Conservation (phyloP, 2,797 vertebrate genomes). For the Philypnodon macrostomus region DNA sequence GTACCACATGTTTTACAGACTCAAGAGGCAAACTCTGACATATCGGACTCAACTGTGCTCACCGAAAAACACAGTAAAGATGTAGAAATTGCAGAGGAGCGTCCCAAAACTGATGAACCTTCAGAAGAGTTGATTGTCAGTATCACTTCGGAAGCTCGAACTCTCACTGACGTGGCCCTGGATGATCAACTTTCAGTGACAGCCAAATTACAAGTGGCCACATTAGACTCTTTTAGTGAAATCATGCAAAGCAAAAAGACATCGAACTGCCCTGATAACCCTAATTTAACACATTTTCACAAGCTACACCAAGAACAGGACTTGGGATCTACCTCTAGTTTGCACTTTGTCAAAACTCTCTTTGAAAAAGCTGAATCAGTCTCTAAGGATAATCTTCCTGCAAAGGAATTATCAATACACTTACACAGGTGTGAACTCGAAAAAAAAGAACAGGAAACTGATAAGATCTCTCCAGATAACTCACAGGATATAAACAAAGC, state of each 20-base stretch:
- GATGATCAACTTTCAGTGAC: slow-evolving; percentile 34
- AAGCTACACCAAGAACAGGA: slow-evolving; percentile 22
- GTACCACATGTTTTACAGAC: slow-evolving; percentile 31
- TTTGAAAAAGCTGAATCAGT: slow-evolving; percentile 15
- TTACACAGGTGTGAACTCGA: slow-evolving; percentile 33
- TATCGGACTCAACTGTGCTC: slow-evolving; percentile 18
- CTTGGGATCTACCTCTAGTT: slow-evolving; percentile 12
- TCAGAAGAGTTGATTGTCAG: slow-evolving; percentile 67
- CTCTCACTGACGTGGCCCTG: slow-evolving; percentile 22
- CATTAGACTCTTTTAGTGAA: slow-evolving; percentile 22
- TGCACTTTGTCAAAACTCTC: slow-evolving; percentile 12
- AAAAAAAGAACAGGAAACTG: slow-evolving; percentile 30
- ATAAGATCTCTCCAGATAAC: slow-evolving; percentile 20
- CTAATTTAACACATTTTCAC: slow-evolving; percentile 16
- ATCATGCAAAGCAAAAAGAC: slow-evolving; percentile 16
- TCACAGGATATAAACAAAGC: slow-evolving; percentile 16
- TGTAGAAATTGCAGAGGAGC: slow-evolving; percentile 13
- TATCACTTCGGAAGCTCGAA: slow-evolving; percentile 61
- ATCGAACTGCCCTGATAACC: slow-evolving; percentile 21
- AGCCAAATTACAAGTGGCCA: slow-evolving; percentile 35
- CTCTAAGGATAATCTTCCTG: slow-evolving; percentile 7
- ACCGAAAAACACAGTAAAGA: slow-evolving; percentile 19
- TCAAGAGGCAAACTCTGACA: slow-evolving; percentile 23
- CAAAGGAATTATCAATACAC: slow-evolving; percentile 11
- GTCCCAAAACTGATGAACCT: slow-evolving; percentile 51